Evolutionary conservation across 2,888 invertebrate species (phyloP).

Genomic region (Leptopterna dolabrata): DNA sequence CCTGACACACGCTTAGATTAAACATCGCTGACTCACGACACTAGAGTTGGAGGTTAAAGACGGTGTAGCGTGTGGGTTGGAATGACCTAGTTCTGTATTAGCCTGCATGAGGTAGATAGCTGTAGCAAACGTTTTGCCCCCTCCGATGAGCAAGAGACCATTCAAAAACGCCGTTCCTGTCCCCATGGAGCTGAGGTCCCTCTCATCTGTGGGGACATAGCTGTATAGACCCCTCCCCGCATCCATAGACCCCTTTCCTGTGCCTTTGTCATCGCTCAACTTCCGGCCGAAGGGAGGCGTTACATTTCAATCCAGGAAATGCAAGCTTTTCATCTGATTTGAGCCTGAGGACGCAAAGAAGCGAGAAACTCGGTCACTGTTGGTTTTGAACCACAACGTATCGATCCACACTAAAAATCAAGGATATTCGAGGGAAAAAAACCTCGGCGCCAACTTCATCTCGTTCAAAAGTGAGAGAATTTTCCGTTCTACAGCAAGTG

Average conservation of each 20-base stretch:
- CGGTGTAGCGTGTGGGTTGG: slow-evolving; percentile 45
- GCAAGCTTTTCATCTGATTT: slow-evolving; percentile 36
- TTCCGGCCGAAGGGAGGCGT: slow-evolving; percentile 36
- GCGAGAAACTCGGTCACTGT: not conserved
- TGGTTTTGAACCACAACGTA: not conserved
- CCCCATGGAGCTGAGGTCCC: not conserved
- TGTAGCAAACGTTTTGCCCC: slow-evolving; percentile 18
- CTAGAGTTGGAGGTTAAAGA: slow-evolving; percentile 12
- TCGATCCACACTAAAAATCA: not conserved
- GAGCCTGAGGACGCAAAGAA: not conserved
- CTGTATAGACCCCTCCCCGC: not conserved
- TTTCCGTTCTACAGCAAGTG: too few relatives aligned
- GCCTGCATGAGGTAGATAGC: slow-evolving; percentile 51
- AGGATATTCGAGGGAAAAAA: too few relatives aligned
- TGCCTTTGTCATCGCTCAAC: slow-evolving; percentile 17
- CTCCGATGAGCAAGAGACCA: not conserved
- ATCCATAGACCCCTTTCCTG: slow-evolving; percentile 37
- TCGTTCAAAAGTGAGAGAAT: too few relatives aligned
- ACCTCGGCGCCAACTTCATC: too few relatives aligned
- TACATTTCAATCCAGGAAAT: slow-evolving; percentile 43
- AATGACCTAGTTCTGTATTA: slow-evolving; percentile 47
- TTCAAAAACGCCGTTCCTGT: slow-evolving; percentile 30
- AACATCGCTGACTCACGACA: not conserved
- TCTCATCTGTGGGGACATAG: not conserved
- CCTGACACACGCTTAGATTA: not conserved